Conservation (phyloP, 2,888 invertebrate species). For the Lapara coniferarum region DNA sequence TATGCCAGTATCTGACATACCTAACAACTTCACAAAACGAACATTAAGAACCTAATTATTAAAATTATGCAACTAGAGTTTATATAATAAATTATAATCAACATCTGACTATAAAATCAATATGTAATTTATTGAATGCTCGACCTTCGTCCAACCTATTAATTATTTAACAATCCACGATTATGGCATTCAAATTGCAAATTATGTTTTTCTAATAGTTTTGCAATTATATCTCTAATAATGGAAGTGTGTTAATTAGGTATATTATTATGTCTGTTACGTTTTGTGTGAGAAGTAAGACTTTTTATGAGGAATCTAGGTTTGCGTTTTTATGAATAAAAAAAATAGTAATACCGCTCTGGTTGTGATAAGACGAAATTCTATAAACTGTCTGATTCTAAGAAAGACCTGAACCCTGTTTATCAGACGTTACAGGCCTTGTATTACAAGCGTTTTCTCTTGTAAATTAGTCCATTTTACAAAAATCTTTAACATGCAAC, state of each 20-base stretch:
- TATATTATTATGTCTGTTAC: slow-evolving; percentile 30
- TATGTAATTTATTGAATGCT: slow-evolving; percentile 60
- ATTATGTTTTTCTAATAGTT: slow-evolving; percentile 60
- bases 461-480: too few species aligned
- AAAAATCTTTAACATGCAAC: too few species aligned
- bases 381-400: not conserved
- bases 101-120: slow-evolving; percentile 58
- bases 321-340: not conserved
- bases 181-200: slow-evolving; percentile 67
- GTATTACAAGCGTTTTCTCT: too few species aligned
- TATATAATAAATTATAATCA: slow-evolving; percentile 53
- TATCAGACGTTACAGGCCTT: too few species aligned
- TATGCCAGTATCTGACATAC: not conserved
- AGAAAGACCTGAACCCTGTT: not conserved
- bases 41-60: slow-evolving; percentile 41
- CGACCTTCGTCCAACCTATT: slow-evolving; percentile 56
- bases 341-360: not conserved
- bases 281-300: slow-evolving; percentile 41
- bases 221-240: slow-evolving; percentile 54
- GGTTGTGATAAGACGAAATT: not conserved
- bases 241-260: slow-evolving; percentile 48
- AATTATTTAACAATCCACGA: slow-evolving; percentile 70
- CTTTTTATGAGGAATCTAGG: slow-evolving; percentile 31
- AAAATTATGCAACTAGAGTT: slow-evolving; percentile 39
- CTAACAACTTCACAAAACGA: slow-evolving; percentile 32